phyloP scores from a whole-genome alignment of 1,140 invertebrate species.

The Pseudomyrmex concolor region DNA sequence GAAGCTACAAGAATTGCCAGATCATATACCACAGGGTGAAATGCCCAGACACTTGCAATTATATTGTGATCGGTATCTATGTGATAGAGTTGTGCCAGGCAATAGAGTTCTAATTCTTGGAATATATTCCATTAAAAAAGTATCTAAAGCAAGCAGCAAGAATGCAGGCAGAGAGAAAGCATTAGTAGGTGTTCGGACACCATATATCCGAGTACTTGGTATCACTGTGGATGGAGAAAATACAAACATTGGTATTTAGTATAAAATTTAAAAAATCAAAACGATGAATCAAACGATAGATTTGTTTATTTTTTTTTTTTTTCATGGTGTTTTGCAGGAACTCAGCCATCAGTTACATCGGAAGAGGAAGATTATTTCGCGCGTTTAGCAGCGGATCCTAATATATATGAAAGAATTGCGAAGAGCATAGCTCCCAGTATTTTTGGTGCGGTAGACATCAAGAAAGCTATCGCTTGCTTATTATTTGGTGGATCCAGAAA shows the following conservation, averaged over 20 bases:
- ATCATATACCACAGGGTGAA: conserved; percentile 98
- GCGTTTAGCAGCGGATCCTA: conserved; percentile 92
- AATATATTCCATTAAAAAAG: conserved; percentile 98
- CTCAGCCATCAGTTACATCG: conserved; percentile 86
- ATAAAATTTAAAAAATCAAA: too few species aligned
- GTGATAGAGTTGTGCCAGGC: conserved; percentile 98
- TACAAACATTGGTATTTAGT: conserved; percentile 88
- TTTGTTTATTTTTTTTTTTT: background rate
- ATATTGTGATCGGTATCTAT: conserved; percentile 97
- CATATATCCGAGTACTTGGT: conserved; percentile 97
- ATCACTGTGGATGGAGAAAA: conserved; percentile 92
- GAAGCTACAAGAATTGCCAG: conserved; percentile 98
- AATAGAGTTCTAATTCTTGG: conserved; percentile 97
- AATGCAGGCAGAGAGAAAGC: conserved; percentile 92
- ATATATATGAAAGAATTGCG: conserved; percentile 96
- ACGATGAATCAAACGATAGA: background rate
- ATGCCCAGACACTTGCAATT: conserved; percentile 98
- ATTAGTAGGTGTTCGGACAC: conserved; percentile 95
- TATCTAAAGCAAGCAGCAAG: conserved; percentile 87
- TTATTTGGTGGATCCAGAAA: conserved; percentile 97
- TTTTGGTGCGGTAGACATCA: conserved; percentile 97
- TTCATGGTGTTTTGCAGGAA: conserved; percentile 66
- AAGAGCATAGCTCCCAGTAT: conserved; percentile 98
- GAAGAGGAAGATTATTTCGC: conserved; percentile 97
- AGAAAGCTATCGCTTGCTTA: conserved; percentile 98